Base-by-base conservation (phyloP, 2,888 invertebrate genomes). In the Ichneumoninae sp. region DNA sequence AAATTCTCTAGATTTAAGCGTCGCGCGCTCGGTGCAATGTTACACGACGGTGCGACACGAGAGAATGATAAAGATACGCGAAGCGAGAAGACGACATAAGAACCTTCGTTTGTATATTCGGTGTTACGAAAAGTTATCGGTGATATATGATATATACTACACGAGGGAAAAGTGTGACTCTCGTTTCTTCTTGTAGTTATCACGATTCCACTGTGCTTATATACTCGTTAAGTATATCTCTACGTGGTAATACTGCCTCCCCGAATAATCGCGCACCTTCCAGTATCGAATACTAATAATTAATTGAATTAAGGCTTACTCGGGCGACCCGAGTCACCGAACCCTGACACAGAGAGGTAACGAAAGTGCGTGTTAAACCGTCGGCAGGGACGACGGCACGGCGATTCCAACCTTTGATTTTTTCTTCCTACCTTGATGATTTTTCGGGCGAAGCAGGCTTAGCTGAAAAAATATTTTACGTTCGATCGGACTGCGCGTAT, bases 181-280 rank as follows among this genome's bases (percentile, higher is more conserved):
- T 73, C 60, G 66, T 79, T 85, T 80, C 44, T 81, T 85, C 83
- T 78, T 69, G 83, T 85, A 81, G 69, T 76, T 63, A 86, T 88
- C 74, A 86, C 82, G 44, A 88, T 81, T 88, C 86, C 87, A 81
- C 89, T 88, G 86, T 89, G 87, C 88, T 89, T 88, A 83, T 88
- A 88, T 88, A 86, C 87, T 87, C 81, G 80, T 86, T 88, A 87
- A 83, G 85, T 81, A 84, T 82, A 86, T 84, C 78, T 83, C 83
- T 85, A 77, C 81, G 88, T 85, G 79, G 84, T 86, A 81, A 81
- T 81, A 84, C 79, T 79, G 85, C 85, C 82, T 82, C 26, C 30
- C 26, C 52, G 82, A 57, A 80, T 73, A 86, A 86, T 86, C 83
- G 83, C 81, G 87, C 87, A 86, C 82, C 81, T 83, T 86, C 82